phyloP scores from a whole-genome alignment of 2,797 vertebrate species.

The Danio choprae region DNA sequence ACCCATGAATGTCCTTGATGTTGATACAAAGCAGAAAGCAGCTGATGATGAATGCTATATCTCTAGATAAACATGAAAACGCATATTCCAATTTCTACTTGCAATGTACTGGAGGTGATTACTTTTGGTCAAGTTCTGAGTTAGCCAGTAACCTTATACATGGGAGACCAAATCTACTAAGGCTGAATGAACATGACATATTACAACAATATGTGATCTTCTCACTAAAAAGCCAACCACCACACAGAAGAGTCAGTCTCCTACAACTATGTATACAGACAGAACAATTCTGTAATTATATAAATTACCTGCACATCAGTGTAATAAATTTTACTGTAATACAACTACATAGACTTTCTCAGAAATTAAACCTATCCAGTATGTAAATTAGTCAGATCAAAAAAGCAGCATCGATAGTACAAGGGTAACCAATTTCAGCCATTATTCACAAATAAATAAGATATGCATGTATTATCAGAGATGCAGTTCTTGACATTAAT shows the following conservation, averaged over 20 bases:
- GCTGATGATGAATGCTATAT: background rate
- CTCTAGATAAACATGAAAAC: background rate
- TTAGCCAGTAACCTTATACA: background rate
- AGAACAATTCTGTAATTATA: too few species aligned
- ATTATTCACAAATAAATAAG: too few species aligned
- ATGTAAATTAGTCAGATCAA: background rate
- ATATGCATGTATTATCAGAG: too few species aligned
- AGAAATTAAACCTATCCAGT: background rate
- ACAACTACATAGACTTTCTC: background rate
- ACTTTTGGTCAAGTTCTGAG: background rate
- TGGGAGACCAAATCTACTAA: background rate
- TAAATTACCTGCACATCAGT: background rate
- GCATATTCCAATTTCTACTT: background rate
- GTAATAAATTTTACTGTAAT: too few species aligned
- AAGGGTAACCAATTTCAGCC: background rate
- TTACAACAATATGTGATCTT: background rate
- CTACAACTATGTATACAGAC: too few species aligned
- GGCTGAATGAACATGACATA: background rate
- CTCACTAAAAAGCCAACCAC: background rate
- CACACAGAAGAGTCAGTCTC: background rate
- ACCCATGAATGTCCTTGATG: conserved; percentile 18
- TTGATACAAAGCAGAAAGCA: background rate
- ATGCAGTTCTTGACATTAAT: too few species aligned
- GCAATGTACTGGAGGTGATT: background rate
- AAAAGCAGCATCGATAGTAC: background rate